Evolutionary conservation across 2,888 invertebrate genomes (phyloP), one percentile per base, ranked within the genome.

Genomic region (Temnothorax ravouxi): DNA sequence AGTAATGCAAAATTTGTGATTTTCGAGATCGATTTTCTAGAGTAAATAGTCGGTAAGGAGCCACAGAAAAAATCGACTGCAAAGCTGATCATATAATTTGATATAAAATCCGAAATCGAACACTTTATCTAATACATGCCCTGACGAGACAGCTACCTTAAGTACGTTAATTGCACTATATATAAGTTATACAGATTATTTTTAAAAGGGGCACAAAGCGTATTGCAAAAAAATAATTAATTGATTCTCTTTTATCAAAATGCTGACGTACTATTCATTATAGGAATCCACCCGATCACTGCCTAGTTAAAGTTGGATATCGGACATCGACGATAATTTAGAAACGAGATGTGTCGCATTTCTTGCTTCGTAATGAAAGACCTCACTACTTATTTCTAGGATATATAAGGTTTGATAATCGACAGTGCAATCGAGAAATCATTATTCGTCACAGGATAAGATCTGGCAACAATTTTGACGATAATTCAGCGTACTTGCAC

Each of bases 351-450:
- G 76, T 86, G 64, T 77, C 79, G 82, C 21, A 69, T 81, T 86
- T 56, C 61, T 86, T 84, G 61, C 77, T 50, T 81, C 69, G 38
- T 74, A 41, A 67, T 52, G 18, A 75, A 76, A 59, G 47, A 84
- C 13, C 9, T 77, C 56, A 50, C 69, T 84, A 85, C 80, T 87
- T 88, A 69, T 75, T 34, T 74, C 84, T 88, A 89, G 74, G 74
- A 77, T 79, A 69, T 79, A 44, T 34, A 11, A 44, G 34, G 38
- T 80, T 72, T 13, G 38, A 38, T 71, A 79, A 79, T 80, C 71
- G 18, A 72, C 56, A 9, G 3, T 80, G 34, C 56, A 80, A 80
- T 59, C 0, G 25, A 38, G 13, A 47, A 72, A 2, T 44, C 15
- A 56, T 54, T 41, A 13, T 15, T 67, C n/a, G n/a, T 69, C 56